phyloP scores from a whole-genome alignment of 2,888 invertebrate species.

The Mythimna pallens region DNA sequence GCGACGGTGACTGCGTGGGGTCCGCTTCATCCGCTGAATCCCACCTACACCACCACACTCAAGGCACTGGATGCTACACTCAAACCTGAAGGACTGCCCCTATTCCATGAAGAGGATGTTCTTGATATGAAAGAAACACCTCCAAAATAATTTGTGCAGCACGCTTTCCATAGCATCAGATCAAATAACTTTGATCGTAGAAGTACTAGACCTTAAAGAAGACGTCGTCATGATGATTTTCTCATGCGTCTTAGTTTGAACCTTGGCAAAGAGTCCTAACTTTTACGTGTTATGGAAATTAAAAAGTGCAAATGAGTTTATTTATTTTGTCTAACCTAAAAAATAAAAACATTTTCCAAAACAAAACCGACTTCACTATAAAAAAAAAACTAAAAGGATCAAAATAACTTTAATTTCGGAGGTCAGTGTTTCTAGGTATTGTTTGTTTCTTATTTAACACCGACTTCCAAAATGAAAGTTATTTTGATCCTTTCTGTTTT shows the following conservation, averaged over 20 bases:
- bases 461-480: too few relatives aligned
- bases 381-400: too few relatives aligned
- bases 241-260: background rate
- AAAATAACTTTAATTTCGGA: too few relatives aligned
- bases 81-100: conserved; percentile 78
- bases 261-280: background rate
- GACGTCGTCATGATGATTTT: background rate
- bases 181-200: background rate
- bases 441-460: too few relatives aligned
- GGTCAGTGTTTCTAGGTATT: too few relatives aligned
- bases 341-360: too few relatives aligned
- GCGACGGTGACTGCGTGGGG: conserved; percentile 77
- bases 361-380: too few relatives aligned
- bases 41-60: conserved; percentile 77
- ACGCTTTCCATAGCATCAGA: background rate
- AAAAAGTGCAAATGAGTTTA: background rate
- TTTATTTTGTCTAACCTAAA: too few relatives aligned
- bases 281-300: background rate
- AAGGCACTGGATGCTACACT: conserved; percentile 73
- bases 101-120: conserved; percentile 80
- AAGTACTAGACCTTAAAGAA: background rate
- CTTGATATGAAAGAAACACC: conserved; percentile 56
- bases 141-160: background rate
- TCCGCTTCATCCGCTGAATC: conserved; percentile 83
- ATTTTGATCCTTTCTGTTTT: too few relatives aligned